phyloP scores from a whole-genome alignment of 1,140 invertebrate genomes.

The Diprion similis region DNA sequence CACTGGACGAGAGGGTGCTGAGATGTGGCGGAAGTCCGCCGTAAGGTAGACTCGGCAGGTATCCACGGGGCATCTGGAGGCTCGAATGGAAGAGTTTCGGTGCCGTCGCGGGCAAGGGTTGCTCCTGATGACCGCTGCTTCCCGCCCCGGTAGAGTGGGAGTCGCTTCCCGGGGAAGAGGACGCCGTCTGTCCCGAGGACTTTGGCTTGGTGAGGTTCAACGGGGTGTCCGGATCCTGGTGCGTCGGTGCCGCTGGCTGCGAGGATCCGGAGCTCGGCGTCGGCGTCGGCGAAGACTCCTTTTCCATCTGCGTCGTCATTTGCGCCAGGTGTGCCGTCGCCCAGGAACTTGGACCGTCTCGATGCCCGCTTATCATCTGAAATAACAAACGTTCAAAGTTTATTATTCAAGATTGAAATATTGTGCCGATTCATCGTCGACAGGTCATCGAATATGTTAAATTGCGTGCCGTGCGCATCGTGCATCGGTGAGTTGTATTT shows the following conservation, averaged over 20 bases:
- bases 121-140: conserved; percentile 59
- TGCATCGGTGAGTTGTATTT: no score
- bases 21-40: conserved; percentile 66
- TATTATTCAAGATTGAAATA: no score
- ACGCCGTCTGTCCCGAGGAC: conserved; percentile 50
- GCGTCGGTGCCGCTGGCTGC: conserved; percentile 57
- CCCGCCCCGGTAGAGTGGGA: conserved; percentile 60
- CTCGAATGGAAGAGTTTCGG: conserved; percentile 66
- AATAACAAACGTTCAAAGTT: conserved; percentile 22
- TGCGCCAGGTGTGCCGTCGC: conserved; percentile 55
- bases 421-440: no score
- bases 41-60: conserved; percentile 64
- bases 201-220: conserved; percentile 83
- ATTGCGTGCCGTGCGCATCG: no score
- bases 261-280: conserved; percentile 56
- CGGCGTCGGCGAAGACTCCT: conserved; percentile 59
- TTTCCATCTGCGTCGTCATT: conserved; percentile 53
- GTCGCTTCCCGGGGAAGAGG: conserved; percentile 54
- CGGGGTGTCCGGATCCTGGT: conserved; percentile 85
- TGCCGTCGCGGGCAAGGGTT: conserved; percentile 66
- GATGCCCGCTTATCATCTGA: conserved; percentile 55
- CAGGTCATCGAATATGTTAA: no score
- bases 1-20: conserved; percentile 53
- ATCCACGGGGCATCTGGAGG: conserved; percentile 65
- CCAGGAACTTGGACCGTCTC: conserved; percentile 49